phyloP scores from a whole-genome alignment of 2,113 vertebrate genomes.

The Microcebus jonahi region DNA sequence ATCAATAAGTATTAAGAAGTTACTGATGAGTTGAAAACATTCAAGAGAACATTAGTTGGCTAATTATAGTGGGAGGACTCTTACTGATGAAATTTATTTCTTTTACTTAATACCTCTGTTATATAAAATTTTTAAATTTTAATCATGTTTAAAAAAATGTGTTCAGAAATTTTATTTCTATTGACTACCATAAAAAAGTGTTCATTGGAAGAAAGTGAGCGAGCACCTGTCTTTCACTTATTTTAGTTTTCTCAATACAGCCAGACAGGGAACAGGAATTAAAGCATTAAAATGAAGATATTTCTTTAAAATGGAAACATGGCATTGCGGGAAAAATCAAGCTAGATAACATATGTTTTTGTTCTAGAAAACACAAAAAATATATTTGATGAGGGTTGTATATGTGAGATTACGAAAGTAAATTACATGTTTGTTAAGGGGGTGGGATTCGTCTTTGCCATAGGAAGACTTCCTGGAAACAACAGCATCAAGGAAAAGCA shows the following conservation, averaged over 20 bases:
- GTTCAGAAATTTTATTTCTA: slow-evolving; percentile 62
- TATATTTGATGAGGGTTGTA: background rate
- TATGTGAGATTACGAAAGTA: background rate
- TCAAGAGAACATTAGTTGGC: slow-evolving; percentile 49
- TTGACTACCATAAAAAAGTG: slow-evolving; percentile 38
- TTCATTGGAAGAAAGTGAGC: slow-evolving; percentile 58
- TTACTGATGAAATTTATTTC: slow-evolving; percentile 65
- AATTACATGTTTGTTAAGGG: background rate
- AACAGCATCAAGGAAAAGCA: background rate
- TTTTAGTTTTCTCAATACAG: slow-evolving; percentile 22
- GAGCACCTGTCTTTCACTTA: slow-evolving; percentile 23
- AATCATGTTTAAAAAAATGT: slow-evolving; percentile 38
- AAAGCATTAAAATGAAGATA: background rate
- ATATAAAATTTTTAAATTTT: slow-evolving; percentile 46
- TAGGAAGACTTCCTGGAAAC: background rate
- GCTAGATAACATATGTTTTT: background rate
- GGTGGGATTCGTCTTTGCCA: background rate
- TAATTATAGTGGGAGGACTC: slow-evolving; percentile 41
- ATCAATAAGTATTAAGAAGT: slow-evolving; percentile 53
- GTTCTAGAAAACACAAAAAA: background rate
- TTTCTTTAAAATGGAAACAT: background rate
- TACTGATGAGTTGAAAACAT: slow-evolving; percentile 19
- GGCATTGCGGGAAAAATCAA: background rate
- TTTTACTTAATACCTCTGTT: slow-evolving; percentile 72
- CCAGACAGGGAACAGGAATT: background rate